Evolutionary conservation across 1,140 invertebrate species (phyloP), one percentile per base, ranked within the genome.

Genomic region (Cydia pomonella): DNA sequence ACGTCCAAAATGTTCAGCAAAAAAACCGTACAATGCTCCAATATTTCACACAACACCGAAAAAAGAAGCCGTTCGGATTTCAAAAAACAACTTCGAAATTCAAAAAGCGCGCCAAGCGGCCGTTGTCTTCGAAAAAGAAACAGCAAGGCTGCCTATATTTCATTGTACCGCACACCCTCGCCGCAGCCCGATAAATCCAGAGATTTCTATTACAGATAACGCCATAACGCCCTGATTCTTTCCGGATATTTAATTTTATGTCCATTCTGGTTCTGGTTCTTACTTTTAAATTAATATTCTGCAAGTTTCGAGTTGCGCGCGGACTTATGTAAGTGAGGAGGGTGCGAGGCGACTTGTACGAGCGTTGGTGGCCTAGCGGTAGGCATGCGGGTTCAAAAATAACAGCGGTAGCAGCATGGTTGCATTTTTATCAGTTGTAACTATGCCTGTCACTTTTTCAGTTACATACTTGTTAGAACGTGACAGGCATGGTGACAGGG

Each of bases 131-230:
- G 64, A 41, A 69, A 69, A 69, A 69, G 64, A 41, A 69, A 69
- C 33, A 69, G 64, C 64, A 29, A 33, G 27, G n/a, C 64, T 82
- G 85, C 83, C 84, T 87, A 89, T 89, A 89, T 89, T 88, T 89
- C 87, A 89, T 89, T 84, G 77, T 78, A 79, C 75, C 81, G 74
- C 82, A 82, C 77, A 47, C 82, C 80, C 74, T 82, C 76, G 78
- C 87, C 81, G 79, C 84, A 81, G 83, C 77, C 80, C 88, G 87
- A 90, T 90, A 90, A 90, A 89, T 90, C 86, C 87, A 82, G 77
- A 89, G 88, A 90, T 90, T 89, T 86, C 87, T 90, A 90, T 90
- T 90, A 89, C 87, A 90, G 88, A 90, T 90, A 90, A 83, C 81
- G 83, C 79, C 80, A 89, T 90, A 90, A 83, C 81, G 83, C 79